phyloP scores from a whole-genome alignment of 2,888 invertebrate genomes.

The Falcaria lacertinaria region DNA sequence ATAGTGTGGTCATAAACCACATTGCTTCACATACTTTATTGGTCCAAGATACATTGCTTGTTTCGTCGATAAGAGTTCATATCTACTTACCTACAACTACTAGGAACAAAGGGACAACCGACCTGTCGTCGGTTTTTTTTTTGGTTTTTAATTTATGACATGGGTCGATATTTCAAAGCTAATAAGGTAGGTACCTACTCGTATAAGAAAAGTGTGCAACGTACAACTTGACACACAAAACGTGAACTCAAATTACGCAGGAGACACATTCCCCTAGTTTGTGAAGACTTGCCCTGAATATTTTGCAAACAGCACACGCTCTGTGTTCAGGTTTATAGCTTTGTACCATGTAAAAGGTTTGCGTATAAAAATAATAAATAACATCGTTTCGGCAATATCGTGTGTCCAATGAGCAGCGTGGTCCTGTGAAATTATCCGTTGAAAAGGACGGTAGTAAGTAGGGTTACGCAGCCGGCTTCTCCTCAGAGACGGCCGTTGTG shows the following conservation, averaged over 20 bases:
- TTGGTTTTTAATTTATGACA: constrained; percentile 53
- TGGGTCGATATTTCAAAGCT: constrained; percentile 51
- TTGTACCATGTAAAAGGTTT: constrained; percentile 69
- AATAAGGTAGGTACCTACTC: constrained; percentile 29
- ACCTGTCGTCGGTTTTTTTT: constrained; percentile 48
- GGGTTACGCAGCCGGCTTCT: constrained; percentile 82
- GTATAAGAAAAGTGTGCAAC: constrained; percentile 74
- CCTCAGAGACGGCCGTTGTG: constrained; percentile 83
- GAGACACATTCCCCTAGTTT: constrained; percentile 19
- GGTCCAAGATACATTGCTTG: constrained; percentile 59
- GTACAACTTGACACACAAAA: constrained; percentile 67
- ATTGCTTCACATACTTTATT: constrained; percentile 63
- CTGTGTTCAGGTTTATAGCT: constrained; percentile 65
- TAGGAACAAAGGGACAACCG: constrained; percentile 55
- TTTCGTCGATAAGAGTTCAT: constrained; percentile 52
- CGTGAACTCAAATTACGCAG: constrained; percentile 74
- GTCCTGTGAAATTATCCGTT: constrained; percentile 16
- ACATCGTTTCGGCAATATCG: constrained; percentile 63
- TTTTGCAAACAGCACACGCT: constrained; percentile 64
- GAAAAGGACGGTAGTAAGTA: constrained; percentile 5
- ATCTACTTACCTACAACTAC: constrained; percentile 66
- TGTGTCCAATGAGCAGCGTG: constrained; percentile 36
- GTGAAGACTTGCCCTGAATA: constrained; percentile 47
- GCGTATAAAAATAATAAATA: constrained; percentile 74
- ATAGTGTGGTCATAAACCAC: constrained; percentile 58